Conservation (phyloP, 2,888 invertebrate species). For the Eledone cirrhosa region DNA sequence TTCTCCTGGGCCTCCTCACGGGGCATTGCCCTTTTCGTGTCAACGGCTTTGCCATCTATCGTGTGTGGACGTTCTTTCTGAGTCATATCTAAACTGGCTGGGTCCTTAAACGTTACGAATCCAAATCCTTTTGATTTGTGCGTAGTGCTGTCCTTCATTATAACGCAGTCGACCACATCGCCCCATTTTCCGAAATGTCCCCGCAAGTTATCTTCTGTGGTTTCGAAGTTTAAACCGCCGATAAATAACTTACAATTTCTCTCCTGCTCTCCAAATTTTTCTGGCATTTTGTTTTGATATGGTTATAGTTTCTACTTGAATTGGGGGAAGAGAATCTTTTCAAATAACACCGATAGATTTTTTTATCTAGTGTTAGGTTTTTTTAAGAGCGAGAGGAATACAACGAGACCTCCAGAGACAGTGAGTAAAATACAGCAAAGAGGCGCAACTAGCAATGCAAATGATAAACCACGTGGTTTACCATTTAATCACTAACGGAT, state of each 20-base stretch:
- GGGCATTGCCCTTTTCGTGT: constrained; percentile 95
- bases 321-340: too few species aligned
- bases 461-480: constrained; percentile 19
- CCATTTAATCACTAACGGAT: background rate
- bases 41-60: constrained; percentile 92
- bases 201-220: constrained; percentile 89
- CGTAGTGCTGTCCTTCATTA: constrained; percentile 57
- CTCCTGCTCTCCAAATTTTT: constrained; percentile 38
- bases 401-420: too few species aligned
- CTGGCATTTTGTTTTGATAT: constrained; percentile 4
- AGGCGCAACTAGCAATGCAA: too few species aligned
- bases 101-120: constrained; percentile 92
- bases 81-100: constrained; percentile 96
- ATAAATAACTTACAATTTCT: constrained; percentile 89
- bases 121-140: constrained; percentile 91
- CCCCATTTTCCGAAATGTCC: constrained; percentile 97
- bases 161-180: constrained; percentile 71
- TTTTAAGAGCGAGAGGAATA: too few species aligned
- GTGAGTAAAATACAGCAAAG: too few species aligned
- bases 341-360: too few species aligned
- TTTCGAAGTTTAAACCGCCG: constrained; percentile 94
- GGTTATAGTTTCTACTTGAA: too few species aligned
- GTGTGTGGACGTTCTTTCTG: constrained; percentile 83
- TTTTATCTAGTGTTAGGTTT: too few species aligned
- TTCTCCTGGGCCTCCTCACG: constrained; percentile 75